Percentiles rank a stretch among this genome's conserved stretches.
Conservation (phyloP, 2,888 invertebrate species). For the Drosophila testacea region DNA sequence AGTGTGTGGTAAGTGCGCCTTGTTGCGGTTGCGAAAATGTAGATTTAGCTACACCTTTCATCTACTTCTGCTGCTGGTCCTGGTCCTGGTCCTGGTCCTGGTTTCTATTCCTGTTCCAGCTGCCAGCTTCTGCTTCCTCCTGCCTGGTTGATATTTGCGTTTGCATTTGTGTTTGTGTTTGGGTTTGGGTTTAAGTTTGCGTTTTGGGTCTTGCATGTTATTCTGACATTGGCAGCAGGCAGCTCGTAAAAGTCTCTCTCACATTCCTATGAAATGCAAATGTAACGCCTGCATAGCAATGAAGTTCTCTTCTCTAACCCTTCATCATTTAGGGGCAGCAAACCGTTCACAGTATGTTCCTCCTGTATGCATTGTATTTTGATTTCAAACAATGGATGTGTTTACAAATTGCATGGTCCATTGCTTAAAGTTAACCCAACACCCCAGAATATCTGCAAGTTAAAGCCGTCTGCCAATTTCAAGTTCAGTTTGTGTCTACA, state of each 20-base stretch:
- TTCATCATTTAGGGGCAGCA: conserved; percentile 10
- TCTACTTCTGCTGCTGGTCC: conserved; percentile 24
- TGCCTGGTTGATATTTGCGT: conserved; percentile 32
- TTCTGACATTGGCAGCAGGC: conserved; percentile 63
- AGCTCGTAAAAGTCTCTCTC: conserved; percentile 65
- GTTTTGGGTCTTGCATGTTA: conserved; percentile 51
- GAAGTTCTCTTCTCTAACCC: conserved; percentile 37
- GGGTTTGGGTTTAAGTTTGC: conserved; percentile 15
- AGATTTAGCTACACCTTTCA: conserved; percentile 65
- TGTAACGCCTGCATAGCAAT: conserved; percentile 62
- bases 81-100: conserved; percentile 14
- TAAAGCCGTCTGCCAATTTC: conserved; percentile 28
- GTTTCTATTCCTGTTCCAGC: conserved; percentile 12
- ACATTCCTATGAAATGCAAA: conserved; percentile 55
- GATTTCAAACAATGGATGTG: conserved; percentile 53
- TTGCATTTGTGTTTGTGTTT: conserved; percentile 8
- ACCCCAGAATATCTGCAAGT: conserved; percentile 3
- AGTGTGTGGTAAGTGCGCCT: conserved; percentile 66
- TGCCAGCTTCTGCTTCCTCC: not conserved
- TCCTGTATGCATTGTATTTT: conserved; percentile 49
- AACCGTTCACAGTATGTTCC: not conserved
- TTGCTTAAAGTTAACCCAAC: conserved; percentile 41
- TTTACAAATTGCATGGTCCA: conserved; percentile 64
- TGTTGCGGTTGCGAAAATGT: conserved; percentile 73
- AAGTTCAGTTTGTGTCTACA: conserved; percentile 3